Evolutionary conservation across 2,888 invertebrate genomes (phyloP).

Genomic region (Alloplasta piceator): DNA sequence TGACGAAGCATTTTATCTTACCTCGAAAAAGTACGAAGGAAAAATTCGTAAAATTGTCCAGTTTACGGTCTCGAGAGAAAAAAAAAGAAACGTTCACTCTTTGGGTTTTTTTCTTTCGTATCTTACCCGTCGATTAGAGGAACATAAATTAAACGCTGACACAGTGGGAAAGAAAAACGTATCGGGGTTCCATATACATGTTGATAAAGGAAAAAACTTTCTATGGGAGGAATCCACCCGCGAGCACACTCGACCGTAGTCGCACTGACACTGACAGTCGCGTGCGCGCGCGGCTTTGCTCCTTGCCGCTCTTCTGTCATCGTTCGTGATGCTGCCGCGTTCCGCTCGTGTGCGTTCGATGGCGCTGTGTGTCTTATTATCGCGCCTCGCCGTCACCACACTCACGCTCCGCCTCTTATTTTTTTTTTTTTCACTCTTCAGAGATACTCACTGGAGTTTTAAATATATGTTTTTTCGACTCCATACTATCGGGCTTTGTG

Average conservation of each 20-base stretch:
- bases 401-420: slow-evolving; percentile 47
- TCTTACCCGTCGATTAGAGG: neutral
- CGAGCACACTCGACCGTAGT: slow-evolving; percentile 67
- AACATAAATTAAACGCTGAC: neutral
- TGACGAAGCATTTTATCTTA: slow-evolving; percentile 1
- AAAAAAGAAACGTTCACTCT: too few relatives aligned
- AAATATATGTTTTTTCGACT: too few relatives aligned
- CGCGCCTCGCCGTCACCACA: slow-evolving; percentile 39
- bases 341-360: slow-evolving; percentile 17
- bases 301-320: slow-evolving; percentile 75
- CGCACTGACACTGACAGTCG: slow-evolving; percentile 81
- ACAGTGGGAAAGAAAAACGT: neutral
- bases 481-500: too few relatives aligned
- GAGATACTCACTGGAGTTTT: too few relatives aligned
- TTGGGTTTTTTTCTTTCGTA: too few relatives aligned
- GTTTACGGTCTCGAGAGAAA: neutral
- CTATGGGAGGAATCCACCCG: slow-evolving; percentile 12
- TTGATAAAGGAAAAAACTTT: slow-evolving; percentile 13
- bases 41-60: neutral
- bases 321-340: slow-evolving; percentile 71
- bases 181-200: neutral
- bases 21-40: neutral
- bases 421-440: too few relatives aligned
- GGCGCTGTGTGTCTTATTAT: slow-evolving; percentile 48
- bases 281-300: slow-evolving; percentile 56